These are phyloP conservation scores for Aspidiotus rigidus DNA, from an alignment of 2,888 invertebrate species.

Conservation along the genomic window DNA sequence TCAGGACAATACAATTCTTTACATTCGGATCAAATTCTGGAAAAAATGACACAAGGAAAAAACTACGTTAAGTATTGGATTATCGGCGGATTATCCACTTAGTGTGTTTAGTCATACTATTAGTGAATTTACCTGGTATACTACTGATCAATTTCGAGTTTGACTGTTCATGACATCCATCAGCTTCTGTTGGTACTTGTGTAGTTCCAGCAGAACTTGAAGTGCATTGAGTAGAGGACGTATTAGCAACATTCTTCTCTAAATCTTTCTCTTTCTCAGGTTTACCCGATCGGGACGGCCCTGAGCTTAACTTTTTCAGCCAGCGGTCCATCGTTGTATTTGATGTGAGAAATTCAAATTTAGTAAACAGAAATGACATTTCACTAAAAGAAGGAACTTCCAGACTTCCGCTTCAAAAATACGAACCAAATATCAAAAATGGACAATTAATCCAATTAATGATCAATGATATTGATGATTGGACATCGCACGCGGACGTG, in stretches of 20 bases:
- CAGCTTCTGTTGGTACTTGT: neutral
- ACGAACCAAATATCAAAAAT: neutral
- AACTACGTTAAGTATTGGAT: neutral
- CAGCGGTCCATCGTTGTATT: neutral
- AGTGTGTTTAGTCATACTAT: neutral
- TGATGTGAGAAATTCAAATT: neutral
- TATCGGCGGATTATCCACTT: too few species aligned
- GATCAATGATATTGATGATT: neutral
- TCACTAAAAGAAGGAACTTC: neutral
- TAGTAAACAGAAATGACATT: neutral
- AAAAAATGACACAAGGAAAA: neutral
- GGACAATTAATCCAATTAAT: neutral
- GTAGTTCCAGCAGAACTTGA: neutral
- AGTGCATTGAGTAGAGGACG: neutral
- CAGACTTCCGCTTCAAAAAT: neutral
- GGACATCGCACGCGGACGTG: neutral
- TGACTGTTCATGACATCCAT: too few species aligned
- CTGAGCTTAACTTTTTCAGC: neutral
- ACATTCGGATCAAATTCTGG: neutral
- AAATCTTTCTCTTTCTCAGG: neutral
- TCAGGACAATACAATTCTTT: neutral
- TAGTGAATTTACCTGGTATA: neutral
- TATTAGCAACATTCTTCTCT: neutral
- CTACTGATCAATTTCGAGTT: too few species aligned
- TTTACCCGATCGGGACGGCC: neutral